Evolutionary conservation across 2,888 invertebrate genomes (phyloP), one percentile per base, ranked within the genome.

Genomic region (Lycia hirtaria): DNA sequence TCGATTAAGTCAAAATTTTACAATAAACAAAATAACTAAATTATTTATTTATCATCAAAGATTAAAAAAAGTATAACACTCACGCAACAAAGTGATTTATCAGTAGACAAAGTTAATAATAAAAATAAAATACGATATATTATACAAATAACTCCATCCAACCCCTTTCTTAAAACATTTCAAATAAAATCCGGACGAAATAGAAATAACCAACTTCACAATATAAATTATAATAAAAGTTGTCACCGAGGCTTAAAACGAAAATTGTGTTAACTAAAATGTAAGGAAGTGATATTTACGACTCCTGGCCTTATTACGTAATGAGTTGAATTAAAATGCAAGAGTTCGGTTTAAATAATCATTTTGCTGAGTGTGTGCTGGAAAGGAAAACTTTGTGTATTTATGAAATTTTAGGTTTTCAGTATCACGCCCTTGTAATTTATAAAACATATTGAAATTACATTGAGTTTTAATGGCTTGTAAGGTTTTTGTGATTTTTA

Each of bases 281-380:
- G 80, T 76, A 85, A 88, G 88, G 86, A 88, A 91, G 88, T 88
- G 85, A 88, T 87, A 92, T 91, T 89, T 90, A 92, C 85, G 78
- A 68, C 59, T 68, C 19, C 60, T 63, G 10, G 52, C 44, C 64
- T 64, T 62, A 64, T 54, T 58, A 62, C 53, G 48, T 63, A 65
- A 67, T 65, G 64, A 67, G 56, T 26, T 3, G 24, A 57, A 52
- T 57, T 51, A 56, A 51, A 56, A 52, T 43, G 52, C 56, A 56
- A 56, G 56, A 56, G 52, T 51, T 52, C 26, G 15, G 17, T 26
- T 43, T 57, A 41, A 52, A 52, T 57, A 41, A 57, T 52, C 47
- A 57, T 52, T 51, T 50, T 12, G 15, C 26, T 12, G 33, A 41
- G 41, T 47, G 37, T 52, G 41, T 52, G 44, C 50, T 15, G 24